Conservation (phyloP, 2,113 vertebrate species). For the Lophius piscatorius region DNA sequence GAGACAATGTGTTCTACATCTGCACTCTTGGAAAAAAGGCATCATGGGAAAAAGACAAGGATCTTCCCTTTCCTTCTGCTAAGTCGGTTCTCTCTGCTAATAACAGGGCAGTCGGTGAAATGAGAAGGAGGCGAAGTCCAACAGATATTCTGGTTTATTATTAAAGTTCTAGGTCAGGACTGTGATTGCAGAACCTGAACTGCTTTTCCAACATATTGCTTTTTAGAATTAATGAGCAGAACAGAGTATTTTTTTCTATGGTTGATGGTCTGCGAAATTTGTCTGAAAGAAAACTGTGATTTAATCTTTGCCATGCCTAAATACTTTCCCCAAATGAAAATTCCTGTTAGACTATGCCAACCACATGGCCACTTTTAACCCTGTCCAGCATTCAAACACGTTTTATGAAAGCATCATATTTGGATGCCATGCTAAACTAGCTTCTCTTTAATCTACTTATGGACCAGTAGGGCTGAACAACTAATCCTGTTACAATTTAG, state of each 20-base stretch:
- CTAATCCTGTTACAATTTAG: too few relatives aligned
- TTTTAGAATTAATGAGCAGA: conserved; percentile 20
- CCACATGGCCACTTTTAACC: conserved; percentile 50
- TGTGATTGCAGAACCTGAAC: conserved; percentile 17
- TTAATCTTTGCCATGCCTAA: conserved; percentile 14
- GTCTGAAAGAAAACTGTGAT: background rate
- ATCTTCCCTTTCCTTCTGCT: conserved; percentile 34
- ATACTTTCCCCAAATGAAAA: conserved; percentile 37
- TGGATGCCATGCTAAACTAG: conserved; percentile 10
- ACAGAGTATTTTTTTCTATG: conserved; percentile 38
- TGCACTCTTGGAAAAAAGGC: conserved; percentile 15
- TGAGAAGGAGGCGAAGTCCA: conserved; percentile 11
- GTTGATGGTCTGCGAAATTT: conserved; percentile 13
- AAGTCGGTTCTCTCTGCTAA: conserved; percentile 26
- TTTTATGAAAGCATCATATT: conserved; percentile 54
- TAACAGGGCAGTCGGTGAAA: conserved; percentile 17
- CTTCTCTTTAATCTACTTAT: conserved; percentile 27
- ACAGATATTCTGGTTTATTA: conserved; percentile 40
- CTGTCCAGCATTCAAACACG: conserved; percentile 19
- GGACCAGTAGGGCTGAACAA: too few relatives aligned
- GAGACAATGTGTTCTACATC: background rate
- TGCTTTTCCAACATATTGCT: conserved; percentile 45
- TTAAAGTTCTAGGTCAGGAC: conserved; percentile 13
- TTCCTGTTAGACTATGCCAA: conserved; percentile 43
- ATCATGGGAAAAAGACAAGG: conserved; percentile 20